Percentiles rank a stretch among this genome's conserved stretches.
phyloP scores from a whole-genome alignment of 2,797 vertebrate species.

The Scleropages formosus region DNA sequence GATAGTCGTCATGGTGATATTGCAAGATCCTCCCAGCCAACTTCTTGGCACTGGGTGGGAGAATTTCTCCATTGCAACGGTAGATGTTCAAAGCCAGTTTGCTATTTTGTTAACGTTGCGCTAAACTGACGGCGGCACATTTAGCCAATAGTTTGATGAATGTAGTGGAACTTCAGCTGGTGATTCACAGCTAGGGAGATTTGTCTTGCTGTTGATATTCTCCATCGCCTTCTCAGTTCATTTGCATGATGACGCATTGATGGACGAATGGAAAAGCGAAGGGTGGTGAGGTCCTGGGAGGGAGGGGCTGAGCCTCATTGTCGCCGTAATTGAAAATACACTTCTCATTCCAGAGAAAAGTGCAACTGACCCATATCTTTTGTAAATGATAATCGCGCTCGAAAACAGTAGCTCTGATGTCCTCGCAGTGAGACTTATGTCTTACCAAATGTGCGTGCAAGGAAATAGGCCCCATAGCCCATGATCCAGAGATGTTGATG shows the following conservation, averaged over 20 bases:
- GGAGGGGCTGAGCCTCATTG: too few species aligned
- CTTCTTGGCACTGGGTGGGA: neutral
- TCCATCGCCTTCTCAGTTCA: conserved; percentile 13
- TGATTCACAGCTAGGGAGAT: neutral
- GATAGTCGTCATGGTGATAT: neutral
- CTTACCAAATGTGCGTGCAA: too few species aligned
- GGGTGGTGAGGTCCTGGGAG: too few species aligned
- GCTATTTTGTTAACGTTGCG: neutral
- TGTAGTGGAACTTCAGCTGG: conserved; percentile 1
- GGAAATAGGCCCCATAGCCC: too few species aligned
- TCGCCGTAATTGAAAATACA: neutral
- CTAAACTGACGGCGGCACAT: conserved; percentile 1
- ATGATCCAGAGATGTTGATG: too few species aligned
- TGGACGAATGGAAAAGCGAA: neutral
- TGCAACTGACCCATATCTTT: neutral
- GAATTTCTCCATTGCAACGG: neutral
- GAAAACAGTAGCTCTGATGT: conserved; percentile 1
- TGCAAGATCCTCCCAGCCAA: neutral
- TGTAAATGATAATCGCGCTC: neutral
- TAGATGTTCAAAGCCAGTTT: neutral
- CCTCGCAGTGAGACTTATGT: neutral
- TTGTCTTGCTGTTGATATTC: neutral
- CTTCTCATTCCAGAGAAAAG: neutral
- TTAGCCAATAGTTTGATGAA: neutral
- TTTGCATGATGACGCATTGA: conserved; percentile 10